Evolutionary conservation across 2,888 invertebrate genomes (phyloP), one percentile per base, ranked within the genome.

Genomic region (Sipunculus nudus): DNA sequence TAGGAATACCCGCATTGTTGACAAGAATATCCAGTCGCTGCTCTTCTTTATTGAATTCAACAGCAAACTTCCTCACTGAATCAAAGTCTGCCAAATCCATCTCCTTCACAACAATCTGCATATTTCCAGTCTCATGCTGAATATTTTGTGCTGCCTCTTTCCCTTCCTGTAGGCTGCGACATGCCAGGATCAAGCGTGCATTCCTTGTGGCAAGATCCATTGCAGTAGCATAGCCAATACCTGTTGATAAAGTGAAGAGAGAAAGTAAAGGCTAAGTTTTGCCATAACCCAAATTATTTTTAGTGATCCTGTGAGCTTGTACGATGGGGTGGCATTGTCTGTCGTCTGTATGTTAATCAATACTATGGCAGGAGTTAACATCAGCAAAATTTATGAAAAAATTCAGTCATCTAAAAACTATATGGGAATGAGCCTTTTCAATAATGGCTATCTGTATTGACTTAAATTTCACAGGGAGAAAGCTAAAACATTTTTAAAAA

Each of bases 221-320:
- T 29, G 72, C 74, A 1, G 75, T 71, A 40, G 70, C 70, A 40
- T 72, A 67, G 5, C 77, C 77, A 38, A 77, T 77, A 4, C 77
- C 77, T 67, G 19, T 8, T 25, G 41, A 41, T 21, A 3, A 23
- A 25, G 23, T 26, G 13, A 25, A 4, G 26, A 25, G 23, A 3
- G 23, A 45, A 45, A 56, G 25, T 21, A n/a, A n/a, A n/a, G n/a
- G n/a, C n/a, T n/a, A n/a, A n/a, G n/a, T n/a, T n/a, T n/a, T n/a
- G n/a, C n/a, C n/a, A n/a, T n/a, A n/a, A n/a, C n/a, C n/a, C n/a
- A n/a, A n/a, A n/a, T n/a, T n/a, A n/a, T n/a, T n/a, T n/a, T n/a
- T n/a, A n/a, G n/a, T n/a, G n/a, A n/a, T n/a, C n/a, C n/a, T n/a
- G n/a, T n/a, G n/a, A n/a, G n/a, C n/a, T n/a, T n/a, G n/a, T n/a